Base-by-base conservation (phyloP, 2,888 invertebrate genomes). In the Salpingus planirostris region DNA sequence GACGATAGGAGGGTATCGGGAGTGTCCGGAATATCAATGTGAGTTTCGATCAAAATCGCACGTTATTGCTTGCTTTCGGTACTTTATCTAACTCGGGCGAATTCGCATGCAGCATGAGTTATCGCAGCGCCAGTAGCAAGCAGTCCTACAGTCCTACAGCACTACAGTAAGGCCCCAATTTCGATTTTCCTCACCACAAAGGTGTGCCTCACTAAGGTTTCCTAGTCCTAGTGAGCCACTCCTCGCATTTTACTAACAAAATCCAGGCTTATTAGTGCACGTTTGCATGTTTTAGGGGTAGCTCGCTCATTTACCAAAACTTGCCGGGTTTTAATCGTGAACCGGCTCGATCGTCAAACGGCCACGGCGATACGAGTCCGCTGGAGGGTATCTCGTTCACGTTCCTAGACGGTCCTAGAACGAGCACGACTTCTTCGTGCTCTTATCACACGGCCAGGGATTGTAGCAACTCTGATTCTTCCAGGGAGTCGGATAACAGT, bases 11-110 rank as follows among this genome's bases (percentile, higher is more conserved):
- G 74, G 32, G 68, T 71, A 30, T 74, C 74, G 24, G 72, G 71
- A 23, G 70, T 72, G 27, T 74, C 74, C 21, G 71, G 71, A 24
- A 67, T 71, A 50, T 72, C 73, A 22, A 65, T 73, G 74, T 74
- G 62, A 71, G 73, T n/a, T n/a, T n/a, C n/a, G n/a, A n/a, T n/a
- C n/a, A n/a, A n/a, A n/a, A n/a, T n/a, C n/a, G n/a, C n/a, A 23
- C 23, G 8, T 14, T 7, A 15, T 11, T n/a, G 15, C 21, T 6
- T 8, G 11, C 26, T 31, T 26, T 10, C 2, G 2, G n/a, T 28
- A 13, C 7, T 14, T 13, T 24, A 24, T n/a, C n/a, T n/a, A n/a
- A n/a, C n/a, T n/a, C n/a, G n/a, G n/a, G n/a, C n/a, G 11, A 11
- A 11, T 24, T 27, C 14, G 27, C 27, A 27, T 15, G 27, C 14